phyloP scores from a whole-genome alignment of 2,797 vertebrate genomes.

The Syngnathus acus region DNA sequence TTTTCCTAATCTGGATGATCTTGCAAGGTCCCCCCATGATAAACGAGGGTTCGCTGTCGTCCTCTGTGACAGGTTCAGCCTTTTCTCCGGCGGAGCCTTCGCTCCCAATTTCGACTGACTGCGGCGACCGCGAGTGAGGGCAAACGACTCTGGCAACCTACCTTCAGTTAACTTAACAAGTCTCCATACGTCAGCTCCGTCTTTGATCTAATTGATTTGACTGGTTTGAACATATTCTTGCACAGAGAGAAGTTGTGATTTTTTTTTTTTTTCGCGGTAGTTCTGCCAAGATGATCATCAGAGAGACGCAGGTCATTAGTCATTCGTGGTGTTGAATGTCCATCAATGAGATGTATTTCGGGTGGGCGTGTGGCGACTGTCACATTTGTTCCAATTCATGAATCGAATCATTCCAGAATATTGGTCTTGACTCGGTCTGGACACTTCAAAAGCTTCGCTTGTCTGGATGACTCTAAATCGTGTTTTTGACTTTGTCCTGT shows the following conservation, averaged over 20 bases:
- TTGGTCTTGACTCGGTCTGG: not conserved
- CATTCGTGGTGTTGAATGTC: constrained; percentile 11
- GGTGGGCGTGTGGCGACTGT: constrained; percentile 9
- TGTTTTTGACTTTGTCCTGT: not conserved
- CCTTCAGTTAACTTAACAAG: constrained; percentile 72
- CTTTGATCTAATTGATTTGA: constrained; percentile 65
- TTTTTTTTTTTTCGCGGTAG: constrained; percentile 15
- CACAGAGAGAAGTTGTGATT: constrained; percentile 29
- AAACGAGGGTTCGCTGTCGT: constrained; percentile 21
- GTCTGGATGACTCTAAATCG: not conserved
- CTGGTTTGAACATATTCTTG: constrained; percentile 46
- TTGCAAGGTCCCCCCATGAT: not conserved
- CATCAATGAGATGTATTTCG: constrained; percentile 9
- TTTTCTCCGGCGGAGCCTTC: constrained; percentile 68
- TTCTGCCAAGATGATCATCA: constrained; percentile 50
- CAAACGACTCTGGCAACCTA: constrained; percentile 56
- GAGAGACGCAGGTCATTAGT: constrained; percentile 42
- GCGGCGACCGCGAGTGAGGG: constrained; percentile 53
- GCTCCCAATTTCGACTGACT: constrained; percentile 62
- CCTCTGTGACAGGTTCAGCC: constrained; percentile 62
- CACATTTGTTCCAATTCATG: not conserved
- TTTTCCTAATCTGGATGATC: not conserved
- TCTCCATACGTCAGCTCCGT: constrained; percentile 55
- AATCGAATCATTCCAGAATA: not conserved
- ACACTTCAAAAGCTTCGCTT: not conserved